These are phyloP conservation scores for Ctenodactylus gundi DNA, from an alignment of 2,113 vertebrate genomes.

Conservation along the genomic window DNA sequence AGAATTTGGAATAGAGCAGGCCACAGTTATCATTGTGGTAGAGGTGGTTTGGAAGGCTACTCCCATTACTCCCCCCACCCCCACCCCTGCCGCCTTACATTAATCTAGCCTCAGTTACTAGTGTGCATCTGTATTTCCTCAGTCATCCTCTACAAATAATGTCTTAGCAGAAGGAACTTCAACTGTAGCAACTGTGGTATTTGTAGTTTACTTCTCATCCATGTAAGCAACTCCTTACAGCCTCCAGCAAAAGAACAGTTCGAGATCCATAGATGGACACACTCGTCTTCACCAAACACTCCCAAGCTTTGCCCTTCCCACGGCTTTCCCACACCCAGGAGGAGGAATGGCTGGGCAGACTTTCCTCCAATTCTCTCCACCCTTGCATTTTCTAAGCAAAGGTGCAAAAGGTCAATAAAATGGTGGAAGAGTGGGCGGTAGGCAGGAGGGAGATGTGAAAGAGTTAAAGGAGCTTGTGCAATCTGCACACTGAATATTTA, in stretches of 20 bases:
- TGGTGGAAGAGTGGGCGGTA: background rate
- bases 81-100: no score
- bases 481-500: slow-evolving; percentile 65
- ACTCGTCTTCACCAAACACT: background rate
- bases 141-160: slow-evolving; percentile 24
- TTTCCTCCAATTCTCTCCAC: background rate
- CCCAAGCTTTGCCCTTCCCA: background rate
- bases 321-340: background rate
- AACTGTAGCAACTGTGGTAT: background rate
- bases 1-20: background rate
- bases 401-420: slow-evolving; percentile 7
- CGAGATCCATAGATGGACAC: background rate
- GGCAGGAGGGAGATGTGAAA: background rate
- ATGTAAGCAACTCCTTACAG: background rate
- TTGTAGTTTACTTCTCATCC: background rate
- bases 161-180: background rate
- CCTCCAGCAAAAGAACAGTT: background rate
- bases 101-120: no score
- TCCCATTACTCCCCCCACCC: no score
- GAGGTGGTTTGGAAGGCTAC: background rate
- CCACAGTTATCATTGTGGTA: background rate
- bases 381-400: background rate
- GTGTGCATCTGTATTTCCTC: background rate
- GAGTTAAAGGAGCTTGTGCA: slow-evolving; percentile 21
- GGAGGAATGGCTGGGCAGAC: background rate